Base-by-base conservation (phyloP, 2,113 vertebrate genomes). In the Vulpes vulpes region DNA sequence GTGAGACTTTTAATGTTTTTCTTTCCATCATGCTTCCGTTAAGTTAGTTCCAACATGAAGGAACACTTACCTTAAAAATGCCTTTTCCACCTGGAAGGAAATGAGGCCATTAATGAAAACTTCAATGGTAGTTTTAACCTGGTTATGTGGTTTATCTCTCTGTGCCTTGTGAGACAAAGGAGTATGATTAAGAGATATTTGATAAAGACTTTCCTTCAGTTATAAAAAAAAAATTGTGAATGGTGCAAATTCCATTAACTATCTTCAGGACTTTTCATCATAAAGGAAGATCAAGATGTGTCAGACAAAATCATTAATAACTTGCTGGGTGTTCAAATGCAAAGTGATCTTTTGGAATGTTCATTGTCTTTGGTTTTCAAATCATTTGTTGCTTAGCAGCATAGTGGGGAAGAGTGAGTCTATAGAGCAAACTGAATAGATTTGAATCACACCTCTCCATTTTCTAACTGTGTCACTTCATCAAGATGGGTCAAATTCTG, bases 201-300 rank as follows among this genome's bases (percentile, higher is more conserved):
- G 74, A 89, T 96, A 80, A 96, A 93, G 49, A 79, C 92, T 57
- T 97, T 91, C 60, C 32, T 95, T 96, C 76, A 92, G 74, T 94
- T 98, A n/a, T 93, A 60, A 97, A 95, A 98, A 84, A 97, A 96
- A 97, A 80, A 43, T 49, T 95, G 32, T 69, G 94, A 96, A 97
- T n/a, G 88, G 2, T 67, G 60, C 53, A 79, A 17, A 85, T 73
- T 35, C 76, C 85, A 85, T 89, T 98, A 97, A 84, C 16, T 20
- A 6, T 87, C 57, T 43, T 25, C 43, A 74, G n/a, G 32, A 88
- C 81, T 96, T 86, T 96, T 95, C 3, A 71, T 96, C 64, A 35
- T 6, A 74, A 93, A 80, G 38, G 55, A 87, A 93, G 97, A 51
- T 23, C 57, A 73, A 35, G 35, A 76, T 79, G 1, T 89, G 10